Conservation (phyloP, 2,113 vertebrate genomes). For the human (Homo sapiens) region DNA sequence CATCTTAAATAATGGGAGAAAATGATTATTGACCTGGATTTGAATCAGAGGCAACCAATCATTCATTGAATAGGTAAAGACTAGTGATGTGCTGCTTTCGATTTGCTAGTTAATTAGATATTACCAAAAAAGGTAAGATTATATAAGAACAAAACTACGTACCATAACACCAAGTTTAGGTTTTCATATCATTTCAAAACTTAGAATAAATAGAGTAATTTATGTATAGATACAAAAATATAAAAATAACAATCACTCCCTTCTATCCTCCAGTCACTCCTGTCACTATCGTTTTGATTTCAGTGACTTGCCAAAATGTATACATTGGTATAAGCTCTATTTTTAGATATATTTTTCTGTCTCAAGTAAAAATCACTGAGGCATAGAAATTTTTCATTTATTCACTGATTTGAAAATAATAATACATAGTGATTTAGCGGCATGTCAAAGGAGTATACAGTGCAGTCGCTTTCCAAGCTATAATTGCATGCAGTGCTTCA, state of each 20-base stretch:
- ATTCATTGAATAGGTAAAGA: conserved; percentile 69
- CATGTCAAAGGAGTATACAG: conserved; percentile 70
- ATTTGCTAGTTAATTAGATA: conserved; percentile 65
- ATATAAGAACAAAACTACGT: neutral
- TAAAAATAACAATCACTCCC: conserved; percentile 81
- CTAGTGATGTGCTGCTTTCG: conserved; percentile 61
- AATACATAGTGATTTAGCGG: conserved; percentile 62
- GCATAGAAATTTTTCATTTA: conserved; percentile 81
- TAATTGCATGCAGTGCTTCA: conserved; percentile 66
- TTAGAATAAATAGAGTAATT: conserved; percentile 41
- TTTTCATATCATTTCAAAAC: conserved; percentile 66
- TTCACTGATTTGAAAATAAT: conserved; percentile 82
- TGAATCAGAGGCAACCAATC: conserved; percentile 43
- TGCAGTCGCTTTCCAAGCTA: conserved; percentile 69
- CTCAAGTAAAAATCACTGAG: conserved; percentile 75
- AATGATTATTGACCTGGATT: conserved; percentile 26
- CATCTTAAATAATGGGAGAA: conserved; percentile 41
- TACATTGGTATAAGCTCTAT: conserved; percentile 79
- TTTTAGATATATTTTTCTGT: conserved; percentile 79
- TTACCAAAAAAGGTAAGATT: conserved; percentile 61
- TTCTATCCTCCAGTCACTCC: conserved; percentile 63
- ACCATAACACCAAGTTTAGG: conserved; percentile 51
- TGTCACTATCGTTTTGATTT: conserved; percentile 81
- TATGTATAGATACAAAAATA: conserved; percentile 58
- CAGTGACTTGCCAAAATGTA: conserved; percentile 78